A percentile compares a stretch with the other conserved stretches of the same genome.
Evolutionary conservation across 2,113 vertebrate species (phyloP).

Genomic region (Felis chaus): DNA sequence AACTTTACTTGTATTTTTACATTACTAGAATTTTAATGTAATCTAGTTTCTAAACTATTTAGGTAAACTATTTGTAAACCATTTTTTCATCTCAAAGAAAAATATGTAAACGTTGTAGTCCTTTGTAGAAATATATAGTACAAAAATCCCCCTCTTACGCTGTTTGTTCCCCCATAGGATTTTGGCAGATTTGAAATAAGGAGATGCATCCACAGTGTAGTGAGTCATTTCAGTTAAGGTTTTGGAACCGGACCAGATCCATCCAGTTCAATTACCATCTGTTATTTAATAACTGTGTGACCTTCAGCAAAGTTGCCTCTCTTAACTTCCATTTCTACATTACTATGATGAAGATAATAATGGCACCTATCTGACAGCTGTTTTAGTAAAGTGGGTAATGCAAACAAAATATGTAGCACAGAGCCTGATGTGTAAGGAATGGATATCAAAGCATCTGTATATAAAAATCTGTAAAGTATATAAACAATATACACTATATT

Average conservation of each 20-base stretch:
- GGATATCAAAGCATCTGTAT: neutral
- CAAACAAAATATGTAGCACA: neutral
- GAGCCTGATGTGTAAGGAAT: neutral
- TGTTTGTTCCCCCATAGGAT: neutral
- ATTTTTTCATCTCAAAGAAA: slow-evolving; percentile 22
- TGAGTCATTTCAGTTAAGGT: neutral
- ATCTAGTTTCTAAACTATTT: neutral
- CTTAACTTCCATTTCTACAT: neutral
- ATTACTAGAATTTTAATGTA: neutral
- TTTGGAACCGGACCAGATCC: neutral
- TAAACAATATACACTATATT: neutral
- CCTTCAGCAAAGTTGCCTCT: neutral
- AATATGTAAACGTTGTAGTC: neutral
- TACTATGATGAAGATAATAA: neutral
- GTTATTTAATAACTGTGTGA: slow-evolving; percentile 48
- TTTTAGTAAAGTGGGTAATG: slow-evolving; percentile 1
- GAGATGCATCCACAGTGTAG: neutral
- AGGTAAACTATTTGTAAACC: neutral
- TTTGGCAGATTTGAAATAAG: neutral
- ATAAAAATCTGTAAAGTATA: neutral
- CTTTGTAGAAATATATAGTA: neutral
- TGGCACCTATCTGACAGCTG: neutral
- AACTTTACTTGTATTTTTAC: neutral
- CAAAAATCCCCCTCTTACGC: neutral
- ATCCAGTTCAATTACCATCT: slow-evolving; percentile 14